Conservation (phyloP, 1,140 invertebrate species). For the Ceratina calcarata region DNA sequence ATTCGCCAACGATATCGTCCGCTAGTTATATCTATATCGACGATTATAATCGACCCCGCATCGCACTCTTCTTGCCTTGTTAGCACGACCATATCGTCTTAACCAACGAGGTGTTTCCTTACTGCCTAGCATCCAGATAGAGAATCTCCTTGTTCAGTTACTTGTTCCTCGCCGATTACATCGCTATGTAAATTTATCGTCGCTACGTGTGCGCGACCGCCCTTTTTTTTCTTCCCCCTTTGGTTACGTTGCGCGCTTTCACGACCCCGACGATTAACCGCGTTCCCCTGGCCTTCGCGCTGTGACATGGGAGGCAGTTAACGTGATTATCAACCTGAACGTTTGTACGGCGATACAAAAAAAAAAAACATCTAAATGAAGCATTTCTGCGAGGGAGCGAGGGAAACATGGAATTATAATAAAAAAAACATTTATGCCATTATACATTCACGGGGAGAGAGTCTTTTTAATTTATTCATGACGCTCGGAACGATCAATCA, state of each 20-base stretch:
- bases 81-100: conserved; percentile 71
- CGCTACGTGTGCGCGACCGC: conserved; percentile 69
- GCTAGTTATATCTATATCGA: conserved; percentile 62
- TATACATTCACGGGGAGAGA: too few species aligned
- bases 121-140: conserved; percentile 70
- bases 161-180: conserved; percentile 78
- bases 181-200: conserved; percentile 79
- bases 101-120: conserved; percentile 76
- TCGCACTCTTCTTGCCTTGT: conserved; percentile 71
- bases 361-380: too few species aligned
- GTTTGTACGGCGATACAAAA: too few species aligned
- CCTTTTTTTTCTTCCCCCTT: conserved; percentile 19
- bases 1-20: conserved; percentile 44
- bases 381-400: too few species aligned
- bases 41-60: conserved; percentile 59
- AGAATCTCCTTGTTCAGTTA: conserved; percentile 77
- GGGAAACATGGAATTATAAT: too few species aligned
- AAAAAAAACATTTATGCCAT: too few species aligned
- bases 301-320: background rate
- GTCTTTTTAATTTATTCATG: too few species aligned
- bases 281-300: conserved; percentile 7
- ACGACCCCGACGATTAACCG: conserved; percentile 44
- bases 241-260: conserved; percentile 17
- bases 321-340: too few species aligned
- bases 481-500: too few species aligned